Conservation (phyloP, 2,113 vertebrate genomes). For the Macquaria australasica region DNA sequence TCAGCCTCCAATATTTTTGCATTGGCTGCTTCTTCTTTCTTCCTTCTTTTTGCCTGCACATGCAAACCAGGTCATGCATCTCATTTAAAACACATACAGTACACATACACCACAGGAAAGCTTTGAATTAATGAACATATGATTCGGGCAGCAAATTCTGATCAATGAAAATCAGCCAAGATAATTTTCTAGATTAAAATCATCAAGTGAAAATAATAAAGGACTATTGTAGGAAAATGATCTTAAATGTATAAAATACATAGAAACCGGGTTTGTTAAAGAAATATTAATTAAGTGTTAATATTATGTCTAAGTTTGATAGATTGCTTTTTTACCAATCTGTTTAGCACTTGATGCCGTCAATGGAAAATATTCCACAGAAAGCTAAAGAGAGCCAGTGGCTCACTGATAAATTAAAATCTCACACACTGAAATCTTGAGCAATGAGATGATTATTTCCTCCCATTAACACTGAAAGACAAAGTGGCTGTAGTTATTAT, state of each 20-base stretch:
- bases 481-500: conserved; percentile 69
- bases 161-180: conserved; percentile 3
- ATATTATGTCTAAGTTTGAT: background rate
- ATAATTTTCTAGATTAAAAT: background rate
- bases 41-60: conserved; percentile 95
- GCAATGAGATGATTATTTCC: conserved; percentile 63
- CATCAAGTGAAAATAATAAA: conserved; percentile 9
- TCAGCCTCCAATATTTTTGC: conserved; percentile 96
- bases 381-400: conserved; percentile 12
- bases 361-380: background rate
- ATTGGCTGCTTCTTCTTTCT: conserved; percentile 96
- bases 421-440: conserved; percentile 44
- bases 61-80: conserved; percentile 86
- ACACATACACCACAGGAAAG: background rate
- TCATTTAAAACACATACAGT: conserved; percentile 79
- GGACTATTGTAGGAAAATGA: background rate
- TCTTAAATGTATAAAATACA: background rate
- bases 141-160: background rate
- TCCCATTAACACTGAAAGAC: conserved; percentile 66
- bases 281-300: background rate
- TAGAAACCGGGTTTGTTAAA: background rate
- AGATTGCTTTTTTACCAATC: background rate
- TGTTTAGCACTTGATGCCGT: background rate
- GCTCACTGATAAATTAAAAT: conserved; percentile 49
- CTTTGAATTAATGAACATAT: background rate